Conservation (phyloP, 2,113 vertebrate genomes). For the Sylvia atricapilla region DNA sequence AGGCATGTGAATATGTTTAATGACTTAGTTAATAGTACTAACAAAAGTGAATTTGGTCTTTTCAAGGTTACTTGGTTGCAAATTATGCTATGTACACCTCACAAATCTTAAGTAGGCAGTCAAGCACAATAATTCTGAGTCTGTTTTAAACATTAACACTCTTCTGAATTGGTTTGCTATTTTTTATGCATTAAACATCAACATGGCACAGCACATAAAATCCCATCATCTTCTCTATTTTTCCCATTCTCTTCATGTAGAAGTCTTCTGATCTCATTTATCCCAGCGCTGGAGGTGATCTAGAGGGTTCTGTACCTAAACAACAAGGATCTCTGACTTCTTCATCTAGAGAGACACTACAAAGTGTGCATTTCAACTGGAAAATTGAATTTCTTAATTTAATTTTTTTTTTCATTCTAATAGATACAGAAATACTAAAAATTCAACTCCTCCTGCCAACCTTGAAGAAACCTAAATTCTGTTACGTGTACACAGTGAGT, state of each 20-base stretch:
- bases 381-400: background rate
- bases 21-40: background rate
- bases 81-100: background rate
- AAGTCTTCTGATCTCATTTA: background rate
- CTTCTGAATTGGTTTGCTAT: background rate
- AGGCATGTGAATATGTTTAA: background rate
- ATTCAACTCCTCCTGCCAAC: background rate
- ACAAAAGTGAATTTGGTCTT: background rate
- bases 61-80: constrained; percentile 24
- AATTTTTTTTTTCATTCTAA: background rate
- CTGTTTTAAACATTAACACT: background rate
- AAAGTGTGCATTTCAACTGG: background rate
- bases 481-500: background rate
- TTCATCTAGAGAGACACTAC: background rate
- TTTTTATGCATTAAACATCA: background rate
- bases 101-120: background rate
- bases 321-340: background rate
- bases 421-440: background rate
- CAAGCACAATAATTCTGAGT: background rate
- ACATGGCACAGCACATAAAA: background rate
- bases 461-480: background rate
- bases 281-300: background rate
- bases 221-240: background rate
- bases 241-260: background rate
- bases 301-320: background rate